Evolutionary conservation across 2,888 invertebrate species (phyloP).

Genomic region (Alloscopus bannaensis): DNA sequence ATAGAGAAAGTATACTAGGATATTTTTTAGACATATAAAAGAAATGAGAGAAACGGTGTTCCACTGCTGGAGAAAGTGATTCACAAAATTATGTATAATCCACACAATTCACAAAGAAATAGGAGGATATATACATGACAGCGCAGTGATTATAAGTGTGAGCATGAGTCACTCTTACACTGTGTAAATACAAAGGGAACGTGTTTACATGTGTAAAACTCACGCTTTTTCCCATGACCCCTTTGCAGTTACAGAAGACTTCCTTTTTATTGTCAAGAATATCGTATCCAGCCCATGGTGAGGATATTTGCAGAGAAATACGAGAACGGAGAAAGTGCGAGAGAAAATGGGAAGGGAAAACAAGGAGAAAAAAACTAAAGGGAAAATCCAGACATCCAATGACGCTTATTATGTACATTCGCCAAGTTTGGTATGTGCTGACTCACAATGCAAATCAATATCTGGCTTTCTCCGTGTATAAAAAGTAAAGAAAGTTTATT

Average conservation of each 20-base stretch:
- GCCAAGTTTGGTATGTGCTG: not conserved
- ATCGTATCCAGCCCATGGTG: not conserved
- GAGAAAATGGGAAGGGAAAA: conserved; percentile 3
- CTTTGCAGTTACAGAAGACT: conserved; percentile 9
- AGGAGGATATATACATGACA: too few species aligned
- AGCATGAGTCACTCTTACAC: not conserved
- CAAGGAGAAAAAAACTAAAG: not conserved
- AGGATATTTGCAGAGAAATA: not conserved
- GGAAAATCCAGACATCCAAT: not conserved
- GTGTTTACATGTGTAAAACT: not conserved
- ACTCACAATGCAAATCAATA: conserved; percentile 53
- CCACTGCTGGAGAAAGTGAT: too few species aligned
- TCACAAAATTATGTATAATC: too few species aligned
- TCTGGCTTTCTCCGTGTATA: conserved; percentile 24
- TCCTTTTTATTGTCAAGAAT: not conserved
- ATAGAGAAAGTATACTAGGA: not conserved
- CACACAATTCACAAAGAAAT: too few species aligned
- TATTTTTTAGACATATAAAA: not conserved
- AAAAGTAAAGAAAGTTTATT: not conserved
- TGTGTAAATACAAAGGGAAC: not conserved
- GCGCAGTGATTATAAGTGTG: too few species aligned
- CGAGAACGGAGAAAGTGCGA: conserved; percentile 1
- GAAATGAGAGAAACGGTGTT: too few species aligned
- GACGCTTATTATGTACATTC: not conserved
- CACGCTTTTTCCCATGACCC: not conserved